A percentile compares a stretch with the other conserved stretches of the same genome.
These are phyloP conservation scores for Tribolium madens DNA, from an alignment of 1,140 invertebrate genomes.

Conservation along the genomic window DNA sequence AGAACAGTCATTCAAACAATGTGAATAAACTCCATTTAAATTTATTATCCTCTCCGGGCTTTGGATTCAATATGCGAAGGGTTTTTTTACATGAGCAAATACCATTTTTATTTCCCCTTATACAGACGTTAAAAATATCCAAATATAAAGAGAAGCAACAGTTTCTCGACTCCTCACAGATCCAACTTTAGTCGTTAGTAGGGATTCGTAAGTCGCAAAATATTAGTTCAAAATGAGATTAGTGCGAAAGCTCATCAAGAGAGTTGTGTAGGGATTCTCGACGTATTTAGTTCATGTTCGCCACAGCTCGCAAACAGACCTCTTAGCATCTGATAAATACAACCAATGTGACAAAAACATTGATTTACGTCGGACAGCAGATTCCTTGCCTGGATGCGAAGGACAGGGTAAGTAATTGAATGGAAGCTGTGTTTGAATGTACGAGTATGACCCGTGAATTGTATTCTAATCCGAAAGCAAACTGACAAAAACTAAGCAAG, in stretches of 20 bases:
- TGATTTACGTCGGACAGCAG: constrained; percentile 11
- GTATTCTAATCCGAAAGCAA: not conserved
- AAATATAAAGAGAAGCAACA: constrained; percentile 4
- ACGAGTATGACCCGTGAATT: not conserved
- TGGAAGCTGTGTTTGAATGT: not conserved
- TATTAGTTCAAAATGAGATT: constrained; percentile 36
- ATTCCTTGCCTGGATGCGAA: constrained; percentile 12
- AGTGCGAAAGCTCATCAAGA: constrained; percentile 15
- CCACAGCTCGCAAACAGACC: constrained; percentile 10
- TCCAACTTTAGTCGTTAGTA: constrained; percentile 6
- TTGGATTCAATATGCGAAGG: not conserved
- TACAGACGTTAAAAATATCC: not conserved
- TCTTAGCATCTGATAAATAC: constrained; percentile 36
- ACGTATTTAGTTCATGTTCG: constrained; percentile 30
- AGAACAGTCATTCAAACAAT: constrained; percentile 21
- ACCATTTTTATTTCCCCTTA: constrained; percentile 16
- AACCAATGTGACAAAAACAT: constrained; percentile 27
- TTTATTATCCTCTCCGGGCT: constrained; percentile 20
- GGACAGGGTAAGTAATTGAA: constrained; percentile 20
- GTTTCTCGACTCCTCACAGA: not conserved
- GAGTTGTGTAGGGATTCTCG: constrained; percentile 20
- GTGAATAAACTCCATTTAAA: constrained; percentile 28
- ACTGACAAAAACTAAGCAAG: not conserved
- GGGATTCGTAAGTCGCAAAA: constrained; percentile 26
- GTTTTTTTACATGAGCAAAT: constrained; percentile 24